Evolutionary conservation across 2,888 invertebrate species (phyloP), one percentile per base, ranked within the genome.

Genomic region (Palloptera scutellata): DNA sequence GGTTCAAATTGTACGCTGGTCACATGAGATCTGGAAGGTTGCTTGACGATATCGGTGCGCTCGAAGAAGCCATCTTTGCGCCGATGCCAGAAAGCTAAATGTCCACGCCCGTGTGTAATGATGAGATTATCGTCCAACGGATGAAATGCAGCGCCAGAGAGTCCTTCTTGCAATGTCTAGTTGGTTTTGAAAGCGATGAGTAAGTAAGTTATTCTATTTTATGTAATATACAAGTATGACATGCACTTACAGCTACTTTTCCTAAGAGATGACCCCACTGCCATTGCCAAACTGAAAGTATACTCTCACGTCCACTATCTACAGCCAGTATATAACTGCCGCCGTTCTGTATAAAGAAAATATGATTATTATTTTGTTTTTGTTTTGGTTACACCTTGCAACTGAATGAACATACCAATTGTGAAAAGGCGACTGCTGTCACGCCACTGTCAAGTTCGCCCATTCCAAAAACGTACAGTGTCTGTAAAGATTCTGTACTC

Each of bases 211-310:
- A 13, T n/a, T 45, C 13, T 8, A 40, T 54, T 30, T 52, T n/a
- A 42, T 17, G 30, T 19, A 11, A 9, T 4, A 12, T 19, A 10
- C 6, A 41, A 4, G 2, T 4, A 4, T 30, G 6, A 30, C 6
- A 15, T 40, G 20, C 55, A 88, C 92, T 90, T 87, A 96, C 96
- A 73, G 95, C 94, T 62, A 96, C 95, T 91, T 95, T 95, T 67
- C 96, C 96, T 10, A 96, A 88, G n/a, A 96, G 87, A 84, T 94
- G 92, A 62, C 95, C 94, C 91, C 95, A 95, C 79, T 95, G 94
- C 96, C 96, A 96, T 78, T 96, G 95, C 96, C 96, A 97, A 0
- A 97, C 94, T 0, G 95, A 95, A 3, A 96, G 87, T 71, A 95
- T 94, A 79, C 96, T 94, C 83, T 96, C 95, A 60, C 93, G 88